Base-by-base conservation (phyloP, 2,113 vertebrate genomes). In the Oreochromis spilurus region DNA sequence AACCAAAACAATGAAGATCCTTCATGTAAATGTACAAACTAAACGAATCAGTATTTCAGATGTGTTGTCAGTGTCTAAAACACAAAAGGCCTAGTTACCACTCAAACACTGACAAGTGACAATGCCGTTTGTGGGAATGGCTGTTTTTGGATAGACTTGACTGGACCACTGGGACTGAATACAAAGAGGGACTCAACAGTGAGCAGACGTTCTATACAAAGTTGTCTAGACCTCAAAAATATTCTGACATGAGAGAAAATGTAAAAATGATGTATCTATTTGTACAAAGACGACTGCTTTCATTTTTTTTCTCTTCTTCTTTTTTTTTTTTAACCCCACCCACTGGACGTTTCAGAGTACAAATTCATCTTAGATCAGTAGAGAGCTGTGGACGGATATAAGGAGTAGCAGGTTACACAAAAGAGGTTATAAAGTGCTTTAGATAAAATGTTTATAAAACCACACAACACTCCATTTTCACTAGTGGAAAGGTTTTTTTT, bases 391-490 rank as follows among this genome's bases (percentile, higher is more conserved):
- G 90, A 94, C 45, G 90, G 91, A 92, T 92, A 95, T 89, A 93
- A 93, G 94, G 94, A 94, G 93, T 95, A 95, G 91, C 94, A 95
- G 92, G 92, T 95, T 95, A 94, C 91, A 95, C 91, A 94, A 92
- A 94, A 94, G 94, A 95, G 94, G 91, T 95, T 96, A 96, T 97
- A 97, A 97, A 97, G 97, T 97, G 96, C 97, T 96, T 95, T 91
- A 96, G 92, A 96, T 96, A 95, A 95, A 95, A 96, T 95, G 94
- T 95, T 93, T 95, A 94, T 91, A 96, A 96, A 95, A 95, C 90
- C 95, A 94, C 92, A 93, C 93, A 50, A 93, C 88, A 92, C 88
- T 93, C 91, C 86, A 36, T 88, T 95, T 92, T 94, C 89, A 93
- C 90, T 5, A 84, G 91, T 92, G 89, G 91, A 94, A 88, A 93